Conservation (phyloP, 2,113 vertebrate genomes). For the Heptranchias perlo region DNA sequence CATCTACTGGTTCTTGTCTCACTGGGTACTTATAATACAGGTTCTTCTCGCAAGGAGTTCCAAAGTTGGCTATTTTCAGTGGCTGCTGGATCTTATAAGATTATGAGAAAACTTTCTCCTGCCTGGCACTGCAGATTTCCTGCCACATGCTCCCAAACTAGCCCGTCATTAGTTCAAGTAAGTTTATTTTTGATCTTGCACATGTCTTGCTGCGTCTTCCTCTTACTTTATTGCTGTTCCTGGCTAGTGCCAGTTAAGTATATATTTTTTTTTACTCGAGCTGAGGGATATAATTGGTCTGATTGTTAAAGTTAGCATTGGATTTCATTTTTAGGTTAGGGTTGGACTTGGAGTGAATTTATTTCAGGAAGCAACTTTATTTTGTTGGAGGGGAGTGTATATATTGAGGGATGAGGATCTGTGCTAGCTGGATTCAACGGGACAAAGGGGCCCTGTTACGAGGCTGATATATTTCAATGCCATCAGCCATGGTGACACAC, state of each 20-base stretch:
- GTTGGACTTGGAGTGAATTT: background rate
- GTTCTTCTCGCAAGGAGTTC: background rate
- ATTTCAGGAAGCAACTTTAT: background rate
- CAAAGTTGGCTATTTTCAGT: background rate
- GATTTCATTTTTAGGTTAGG: background rate
- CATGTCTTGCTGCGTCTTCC: background rate
- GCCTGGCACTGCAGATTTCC: background rate
- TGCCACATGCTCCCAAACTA: background rate
- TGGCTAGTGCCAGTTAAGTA: background rate
- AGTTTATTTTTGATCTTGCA: background rate
- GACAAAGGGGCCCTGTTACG: background rate
- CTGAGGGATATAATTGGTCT: background rate
- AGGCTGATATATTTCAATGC: background rate
- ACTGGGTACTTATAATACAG: background rate
- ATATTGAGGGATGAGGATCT: background rate
- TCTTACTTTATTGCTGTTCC: background rate
- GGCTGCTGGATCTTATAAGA: background rate
- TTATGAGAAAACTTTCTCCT: background rate
- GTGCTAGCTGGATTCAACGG: background rate
- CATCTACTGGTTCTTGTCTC: background rate
- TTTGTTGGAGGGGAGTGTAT: background rate
- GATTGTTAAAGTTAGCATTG: background rate
- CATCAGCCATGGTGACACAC: background rate
- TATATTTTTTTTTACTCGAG: background rate
- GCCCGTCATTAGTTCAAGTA: too few relatives aligned